Conservation (phyloP, 2,888 invertebrate species). For the Nebria salina region DNA sequence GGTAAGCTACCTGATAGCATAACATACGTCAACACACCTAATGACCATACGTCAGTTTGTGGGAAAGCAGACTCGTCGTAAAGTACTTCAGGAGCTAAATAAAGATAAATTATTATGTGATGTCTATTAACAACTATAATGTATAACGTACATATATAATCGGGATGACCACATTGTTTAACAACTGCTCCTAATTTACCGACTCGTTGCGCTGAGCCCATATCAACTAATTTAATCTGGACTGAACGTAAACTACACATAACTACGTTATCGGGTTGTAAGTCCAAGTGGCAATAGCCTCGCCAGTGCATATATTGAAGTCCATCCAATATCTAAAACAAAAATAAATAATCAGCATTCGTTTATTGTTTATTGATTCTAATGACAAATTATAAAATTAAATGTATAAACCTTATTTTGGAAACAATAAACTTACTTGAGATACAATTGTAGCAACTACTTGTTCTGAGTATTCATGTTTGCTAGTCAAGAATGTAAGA, state of each 20-base stretch:
- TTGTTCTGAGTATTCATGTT: conserved; percentile 93
- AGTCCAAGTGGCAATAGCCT: conserved; percentile 86
- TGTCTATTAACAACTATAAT: not conserved
- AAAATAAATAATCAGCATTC: conserved; percentile 11
- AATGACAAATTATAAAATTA: too few relatives aligned
- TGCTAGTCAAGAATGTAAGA: conserved; percentile 85
- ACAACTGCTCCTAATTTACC: conserved; percentile 80
- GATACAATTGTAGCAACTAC: conserved; percentile 86
- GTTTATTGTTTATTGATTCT: conserved; percentile 6
- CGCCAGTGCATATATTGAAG: conserved; percentile 96
- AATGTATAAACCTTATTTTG: not conserved
- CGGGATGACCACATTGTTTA: conserved; percentile 76
- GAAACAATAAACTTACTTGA: conserved; percentile 66
- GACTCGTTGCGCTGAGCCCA: conserved; percentile 86
- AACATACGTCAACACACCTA: conserved; percentile 91
- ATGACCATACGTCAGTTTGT: conserved; percentile 95
- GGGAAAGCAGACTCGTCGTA: conserved; percentile 88
- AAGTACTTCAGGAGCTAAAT: conserved; percentile 86
- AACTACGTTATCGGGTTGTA: conserved; percentile 95
- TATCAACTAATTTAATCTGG: conserved; percentile 91
- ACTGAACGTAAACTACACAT: conserved; percentile 86
- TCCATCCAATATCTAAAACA: conserved; percentile 76
- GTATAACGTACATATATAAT: conserved; percentile 72
- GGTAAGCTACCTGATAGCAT: conserved; percentile 93
- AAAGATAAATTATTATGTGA: not conserved